Percentiles rank a stretch among this genome's conserved stretches.
Evolutionary conservation across 2,888 invertebrate species (phyloP).

Genomic region (Muschampia staudingeri): DNA sequence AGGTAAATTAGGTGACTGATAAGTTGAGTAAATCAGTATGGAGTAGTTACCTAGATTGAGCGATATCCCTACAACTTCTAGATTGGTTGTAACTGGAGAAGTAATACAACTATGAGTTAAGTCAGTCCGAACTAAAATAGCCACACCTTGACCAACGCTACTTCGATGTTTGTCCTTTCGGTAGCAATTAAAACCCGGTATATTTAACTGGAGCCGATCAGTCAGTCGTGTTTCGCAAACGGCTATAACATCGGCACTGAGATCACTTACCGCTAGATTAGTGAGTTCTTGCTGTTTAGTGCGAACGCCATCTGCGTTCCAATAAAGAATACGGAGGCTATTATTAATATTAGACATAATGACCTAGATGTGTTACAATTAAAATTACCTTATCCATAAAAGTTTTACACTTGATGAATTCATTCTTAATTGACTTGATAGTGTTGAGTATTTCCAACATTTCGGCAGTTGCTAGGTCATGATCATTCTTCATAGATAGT

Average conservation of each 20-base stretch:
- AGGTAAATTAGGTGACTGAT: background rate
- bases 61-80: background rate
- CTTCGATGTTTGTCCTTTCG: background rate
- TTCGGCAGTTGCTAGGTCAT: slow-evolving; percentile 26
- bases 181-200: background rate
- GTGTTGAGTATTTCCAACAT: slow-evolving; percentile 47
- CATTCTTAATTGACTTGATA: slow-evolving; percentile 41
- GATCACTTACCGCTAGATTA: slow-evolving; percentile 20
- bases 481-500: background rate
- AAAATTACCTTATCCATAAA: slow-evolving; percentile 45
- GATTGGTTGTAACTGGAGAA: background rate
- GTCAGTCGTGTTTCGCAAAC: background rate
- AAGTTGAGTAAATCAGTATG: background rate
- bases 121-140: background rate
- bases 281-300: slow-evolving; percentile 39
- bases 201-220: background rate
- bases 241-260: background rate
- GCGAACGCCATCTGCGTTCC: slow-evolving; percentile 52
- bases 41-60: background rate
- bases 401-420: slow-evolving; percentile 41
- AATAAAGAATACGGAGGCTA: slow-evolving; percentile 33
- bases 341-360: slow-evolving; percentile 3
- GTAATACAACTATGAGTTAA: background rate
- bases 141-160: background rate
- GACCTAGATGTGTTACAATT: slow-evolving; percentile 38